Percentiles rank a stretch among this genome's conserved stretches.
Evolutionary conservation across 2,113 vertebrate genomes (phyloP).

Genomic region (Delphinus delphis): DNA sequence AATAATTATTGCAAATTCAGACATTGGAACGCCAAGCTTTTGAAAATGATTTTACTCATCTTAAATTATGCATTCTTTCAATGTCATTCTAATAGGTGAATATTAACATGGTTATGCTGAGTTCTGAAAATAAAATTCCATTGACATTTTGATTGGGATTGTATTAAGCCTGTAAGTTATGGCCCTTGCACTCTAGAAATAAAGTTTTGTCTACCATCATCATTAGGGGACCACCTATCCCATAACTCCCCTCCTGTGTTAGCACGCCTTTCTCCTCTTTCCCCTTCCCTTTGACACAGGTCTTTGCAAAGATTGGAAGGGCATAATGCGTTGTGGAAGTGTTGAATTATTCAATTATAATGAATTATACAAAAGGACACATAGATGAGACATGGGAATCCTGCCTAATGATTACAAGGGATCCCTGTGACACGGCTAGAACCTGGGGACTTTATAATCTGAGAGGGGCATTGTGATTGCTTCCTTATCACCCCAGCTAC

Average conservation of each 20-base stretch:
- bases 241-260: not conserved
- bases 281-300: not conserved
- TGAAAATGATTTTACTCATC: slow-evolving; percentile 36
- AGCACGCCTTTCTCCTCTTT: not conserved
- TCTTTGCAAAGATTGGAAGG: not conserved
- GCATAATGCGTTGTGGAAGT: not conserved
- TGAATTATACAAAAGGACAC: not conserved
- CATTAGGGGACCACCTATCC: not conserved
- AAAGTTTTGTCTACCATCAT: not conserved
- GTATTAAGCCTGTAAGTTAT: slow-evolving; percentile 3
- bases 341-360: not conserved
- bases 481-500: not conserved
- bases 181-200: not conserved
- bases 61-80: not conserved
- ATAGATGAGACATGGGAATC: not conserved
- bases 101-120: not conserved
- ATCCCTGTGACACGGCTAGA: not conserved
- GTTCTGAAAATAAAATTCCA: slow-evolving; percentile 1
- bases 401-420: not conserved
- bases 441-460: not conserved
- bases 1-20: slow-evolving; percentile 32
- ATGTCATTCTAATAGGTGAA: not conserved
- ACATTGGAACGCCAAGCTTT: not conserved
- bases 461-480: not conserved
- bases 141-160: not conserved